These are phyloP conservation scores for Opisthocomus hoazin DNA, from an alignment of 2,113 vertebrate species.

Conservation along the genomic window DNA sequence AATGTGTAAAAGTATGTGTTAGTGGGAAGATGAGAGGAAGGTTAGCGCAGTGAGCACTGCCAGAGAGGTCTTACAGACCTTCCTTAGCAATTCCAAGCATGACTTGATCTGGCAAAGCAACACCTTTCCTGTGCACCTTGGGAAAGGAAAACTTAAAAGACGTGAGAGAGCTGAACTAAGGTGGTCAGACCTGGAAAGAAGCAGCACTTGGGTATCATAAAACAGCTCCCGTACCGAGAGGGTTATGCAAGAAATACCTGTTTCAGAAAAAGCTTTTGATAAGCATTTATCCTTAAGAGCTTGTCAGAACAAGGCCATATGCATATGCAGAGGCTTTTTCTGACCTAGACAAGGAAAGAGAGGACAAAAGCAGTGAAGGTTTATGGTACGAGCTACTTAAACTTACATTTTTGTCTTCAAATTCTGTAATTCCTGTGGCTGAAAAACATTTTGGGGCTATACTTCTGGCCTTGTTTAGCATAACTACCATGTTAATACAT, in stretches of 20 bases:
- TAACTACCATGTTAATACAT: not conserved
- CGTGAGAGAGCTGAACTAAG: not conserved
- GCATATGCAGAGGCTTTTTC: not conserved
- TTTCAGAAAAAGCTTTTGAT: not conserved
- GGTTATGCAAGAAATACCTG: not conserved
- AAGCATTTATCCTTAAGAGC: not conserved
- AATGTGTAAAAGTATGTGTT: not conserved
- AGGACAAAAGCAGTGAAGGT: not conserved
- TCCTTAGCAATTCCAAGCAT: not conserved
- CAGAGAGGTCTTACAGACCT: not conserved
- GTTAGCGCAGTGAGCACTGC: not conserved
- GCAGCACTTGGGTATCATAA: not conserved
- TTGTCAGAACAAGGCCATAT: not conserved
- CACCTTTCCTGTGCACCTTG: not conserved
- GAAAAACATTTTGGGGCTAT: not conserved
- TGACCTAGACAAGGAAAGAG: not conserved
- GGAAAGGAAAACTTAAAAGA: not conserved
- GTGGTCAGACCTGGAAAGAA: not conserved
- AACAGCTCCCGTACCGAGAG: not conserved
- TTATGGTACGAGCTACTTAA: not conserved
- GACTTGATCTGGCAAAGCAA: not conserved
- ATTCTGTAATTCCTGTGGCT: not conserved
- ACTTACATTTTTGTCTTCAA: not conserved
- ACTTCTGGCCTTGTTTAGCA: not conserved
- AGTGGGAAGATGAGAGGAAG: not conserved